A percentile compares a stretch with the other conserved stretches of the same genome.
Evolutionary conservation across 2,888 invertebrate species (phyloP).

Genomic region (Ennomos fuscantarius): DNA sequence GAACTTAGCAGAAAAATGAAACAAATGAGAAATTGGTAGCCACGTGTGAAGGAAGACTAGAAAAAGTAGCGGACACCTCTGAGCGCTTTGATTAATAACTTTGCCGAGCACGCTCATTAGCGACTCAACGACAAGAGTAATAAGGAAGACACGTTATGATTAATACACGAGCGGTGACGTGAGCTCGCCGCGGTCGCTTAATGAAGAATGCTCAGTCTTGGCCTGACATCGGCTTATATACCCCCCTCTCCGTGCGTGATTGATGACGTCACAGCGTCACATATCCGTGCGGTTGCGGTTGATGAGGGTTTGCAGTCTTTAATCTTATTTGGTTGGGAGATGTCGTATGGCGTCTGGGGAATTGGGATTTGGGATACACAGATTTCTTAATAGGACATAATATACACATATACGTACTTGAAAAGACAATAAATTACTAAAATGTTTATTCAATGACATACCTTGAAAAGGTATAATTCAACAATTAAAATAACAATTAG

Average conservation of each 20-base stretch:
- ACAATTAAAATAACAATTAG: too few species aligned
- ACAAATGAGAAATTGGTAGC: too few species aligned
- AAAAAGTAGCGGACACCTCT: constrained; percentile 19
- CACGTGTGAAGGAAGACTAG: not conserved
- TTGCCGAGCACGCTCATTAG: constrained; percentile 46
- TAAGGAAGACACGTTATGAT: constrained; percentile 60
- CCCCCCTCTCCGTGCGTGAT: constrained; percentile 60
- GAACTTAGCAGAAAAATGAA: too few species aligned
- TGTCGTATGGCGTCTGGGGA: constrained; percentile 29
- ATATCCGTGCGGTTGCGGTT: constrained; percentile 53
- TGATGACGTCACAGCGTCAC: constrained; percentile 74
- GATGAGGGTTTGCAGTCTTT: constrained; percentile 68
- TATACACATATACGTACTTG: too few species aligned
- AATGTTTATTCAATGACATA: too few species aligned
- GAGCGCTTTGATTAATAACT: constrained; percentile 48
- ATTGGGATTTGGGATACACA: constrained; percentile 22
- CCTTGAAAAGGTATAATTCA: too few species aligned
- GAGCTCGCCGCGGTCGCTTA: constrained; percentile 58
- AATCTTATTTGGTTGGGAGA: constrained; percentile 58
- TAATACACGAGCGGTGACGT: constrained; percentile 63
- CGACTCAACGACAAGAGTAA: constrained; percentile 51
- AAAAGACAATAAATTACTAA: too few species aligned
- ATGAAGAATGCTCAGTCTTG: constrained; percentile 68
- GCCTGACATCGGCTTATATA: constrained; percentile 57
- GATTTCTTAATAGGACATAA: not conserved